Base-by-base conservation (phyloP, 1,140 invertebrate species). In the Trichonephila clavata region DNA sequence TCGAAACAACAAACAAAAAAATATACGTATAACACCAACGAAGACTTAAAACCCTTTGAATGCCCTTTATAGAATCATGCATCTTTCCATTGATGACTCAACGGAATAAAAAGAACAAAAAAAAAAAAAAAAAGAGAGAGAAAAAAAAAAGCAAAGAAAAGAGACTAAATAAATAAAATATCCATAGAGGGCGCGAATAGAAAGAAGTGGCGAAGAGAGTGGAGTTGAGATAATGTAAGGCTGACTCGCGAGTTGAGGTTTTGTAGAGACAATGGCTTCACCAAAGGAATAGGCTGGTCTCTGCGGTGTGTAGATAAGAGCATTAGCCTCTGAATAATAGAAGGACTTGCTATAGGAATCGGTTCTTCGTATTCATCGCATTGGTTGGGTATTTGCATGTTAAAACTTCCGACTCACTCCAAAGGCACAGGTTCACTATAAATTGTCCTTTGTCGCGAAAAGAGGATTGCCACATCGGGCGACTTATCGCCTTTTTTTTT, bases 331-430 rank as follows among this genome's bases (percentile, higher is more conserved):
- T 59, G 83, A 86, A 92, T 65, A 92, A 92, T 92, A 84, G 91
- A 50, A 68, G 81, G 61, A 71, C 83, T 65, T 65, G 90, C 90
- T 59, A 92, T 84, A 92, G 90, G 50, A 92, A 92, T 92, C 90
- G 88, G 88, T 90, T 81, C 88, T 90, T 81, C 88, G 90, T 50
- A 92, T 92, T 92, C 91, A 92, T 68, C 43, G 91, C 83, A 77
- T 86, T 86, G 91, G 91, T 59, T 50, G 81, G 81, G 83, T 92
- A 92, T 92, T 92, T 92, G 91, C 91, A 92, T 92, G 91, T 92
- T 92, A 92, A 92, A 92, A 92, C 91, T 92, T 77, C 86, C 91
- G 32, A 86, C 80, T 86, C 83, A 18, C 87, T 90, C 39, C 50
- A 10, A 10, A 83, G 39, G 90, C 77, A 21, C 50, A 50, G 50